A percentile compares a stretch with the other conserved stretches of the same genome.
Conservation (phyloP, 2,888 invertebrate genomes). For the Macrosoma leucophasiata region DNA sequence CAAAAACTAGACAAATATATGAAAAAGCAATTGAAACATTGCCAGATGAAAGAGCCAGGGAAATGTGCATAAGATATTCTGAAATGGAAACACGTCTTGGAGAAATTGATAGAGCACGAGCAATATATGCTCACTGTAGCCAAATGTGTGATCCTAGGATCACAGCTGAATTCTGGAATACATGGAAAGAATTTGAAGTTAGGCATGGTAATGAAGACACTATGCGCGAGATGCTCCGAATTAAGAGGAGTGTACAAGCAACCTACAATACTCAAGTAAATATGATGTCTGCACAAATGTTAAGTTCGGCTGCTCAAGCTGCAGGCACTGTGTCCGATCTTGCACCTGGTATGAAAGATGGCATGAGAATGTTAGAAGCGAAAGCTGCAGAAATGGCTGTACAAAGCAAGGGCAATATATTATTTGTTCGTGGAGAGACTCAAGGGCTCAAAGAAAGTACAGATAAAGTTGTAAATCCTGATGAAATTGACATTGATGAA, state of each 20-base stretch:
- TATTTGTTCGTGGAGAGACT: conserved; percentile 92
- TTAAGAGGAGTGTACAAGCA: conserved; percentile 97
- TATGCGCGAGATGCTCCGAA: conserved; percentile 98
- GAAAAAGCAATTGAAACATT: conserved; percentile 97
- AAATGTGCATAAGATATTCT: conserved; percentile 97
- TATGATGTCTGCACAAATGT: conserved; percentile 99
- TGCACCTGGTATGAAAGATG: conserved; percentile 86
- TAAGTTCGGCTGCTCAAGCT: conserved; percentile 82
- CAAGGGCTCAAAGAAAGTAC: conserved; percentile 81
- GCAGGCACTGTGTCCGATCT: conserved; percentile 83
- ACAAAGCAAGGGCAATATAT: conserved; percentile 78
- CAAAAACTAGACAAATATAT: conserved; percentile 97
- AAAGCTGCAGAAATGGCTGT: conserved; percentile 84
- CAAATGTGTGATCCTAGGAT: conserved; percentile 99
- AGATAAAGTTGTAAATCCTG: conserved; percentile 87
- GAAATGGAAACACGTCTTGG: conserved; percentile 99
- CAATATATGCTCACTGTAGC: conserved; percentile 98
- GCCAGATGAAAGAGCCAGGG: conserved; percentile 91
- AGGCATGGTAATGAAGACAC: conserved; percentile 99
- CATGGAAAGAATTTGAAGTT: conserved; percentile 99
- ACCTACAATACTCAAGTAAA: conserved; percentile 99
- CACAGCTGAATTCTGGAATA: conserved; percentile 96
- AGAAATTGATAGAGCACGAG: conserved; percentile 97
- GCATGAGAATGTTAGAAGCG: conserved; percentile 91
- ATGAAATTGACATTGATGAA: conserved; percentile 90